A percentile compares a stretch with the other conserved stretches of the same genome.
Conservation (phyloP, 2,888 invertebrate species). For the Athetis lepigone region DNA sequence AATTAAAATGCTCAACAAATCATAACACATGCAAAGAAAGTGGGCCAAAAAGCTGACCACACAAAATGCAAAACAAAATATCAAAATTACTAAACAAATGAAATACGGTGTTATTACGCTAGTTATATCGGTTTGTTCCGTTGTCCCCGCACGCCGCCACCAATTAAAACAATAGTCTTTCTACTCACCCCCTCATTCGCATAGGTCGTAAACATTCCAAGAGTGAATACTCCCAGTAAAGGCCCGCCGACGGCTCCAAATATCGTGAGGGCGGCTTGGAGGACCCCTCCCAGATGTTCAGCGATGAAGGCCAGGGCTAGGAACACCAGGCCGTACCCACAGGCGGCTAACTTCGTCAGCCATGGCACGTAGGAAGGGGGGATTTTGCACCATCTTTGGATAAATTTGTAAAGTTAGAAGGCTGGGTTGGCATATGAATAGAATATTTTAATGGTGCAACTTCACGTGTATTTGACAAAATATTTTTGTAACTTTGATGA, state of each 20-base stretch:
- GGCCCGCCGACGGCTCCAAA: slow-evolving; percentile 97
- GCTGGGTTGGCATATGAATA: no score
- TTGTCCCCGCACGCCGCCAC: no score
- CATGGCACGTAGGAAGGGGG: slow-evolving; percentile 82
- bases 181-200: slow-evolving; percentile 92
- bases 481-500: no score
- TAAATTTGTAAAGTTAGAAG: background rate
- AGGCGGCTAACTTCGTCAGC: slow-evolving; percentile 92
- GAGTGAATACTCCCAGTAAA: slow-evolving; percentile 95
- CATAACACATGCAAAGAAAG: no score
- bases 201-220: slow-evolving; percentile 95
- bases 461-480: no score
- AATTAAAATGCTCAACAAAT: no score
- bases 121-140: no score
- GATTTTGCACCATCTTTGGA: slow-evolving; percentile 78
- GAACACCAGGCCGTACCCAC: slow-evolving; percentile 94
- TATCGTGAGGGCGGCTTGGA: slow-evolving; percentile 96
- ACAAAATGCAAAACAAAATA: no score
- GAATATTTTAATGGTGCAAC: no score
- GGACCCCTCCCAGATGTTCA: slow-evolving; percentile 95
- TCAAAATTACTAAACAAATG: no score
- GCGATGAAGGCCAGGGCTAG: slow-evolving; percentile 96
- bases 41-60: no score
- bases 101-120: no score
- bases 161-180: slow-evolving; percentile 26